phyloP scores from a whole-genome alignment of 2,113 vertebrate species.

The Callipepla squamata region DNA sequence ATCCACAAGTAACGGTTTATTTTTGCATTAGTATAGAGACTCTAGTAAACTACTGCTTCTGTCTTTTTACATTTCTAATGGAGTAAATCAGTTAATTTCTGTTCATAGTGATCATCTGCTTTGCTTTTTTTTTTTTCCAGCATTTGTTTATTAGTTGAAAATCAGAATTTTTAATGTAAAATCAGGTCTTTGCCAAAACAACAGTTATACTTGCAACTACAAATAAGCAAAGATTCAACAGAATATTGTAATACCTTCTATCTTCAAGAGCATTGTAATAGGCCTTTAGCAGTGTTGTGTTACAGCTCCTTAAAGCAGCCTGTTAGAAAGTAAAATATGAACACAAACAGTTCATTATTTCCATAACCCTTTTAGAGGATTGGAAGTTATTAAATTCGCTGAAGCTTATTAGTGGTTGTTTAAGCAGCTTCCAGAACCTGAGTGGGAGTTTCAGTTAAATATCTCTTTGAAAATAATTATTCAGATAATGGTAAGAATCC shows the following conservation, averaged over 20 bases:
- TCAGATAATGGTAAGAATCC: not conserved
- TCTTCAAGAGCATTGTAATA: constrained; percentile 89
- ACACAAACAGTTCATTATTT: not conserved
- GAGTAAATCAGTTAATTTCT: not conserved
- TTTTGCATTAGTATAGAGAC: not conserved
- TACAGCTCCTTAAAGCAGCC: constrained; percentile 85
- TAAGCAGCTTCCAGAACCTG: not conserved
- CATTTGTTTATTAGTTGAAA: not conserved
- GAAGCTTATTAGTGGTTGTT: not conserved
- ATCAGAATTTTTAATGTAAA: not conserved
- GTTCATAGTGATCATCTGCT: not conserved
- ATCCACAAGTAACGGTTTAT: not conserved
- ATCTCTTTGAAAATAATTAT: not conserved
- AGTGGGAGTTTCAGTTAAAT: not conserved
- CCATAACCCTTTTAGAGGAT: not conserved
- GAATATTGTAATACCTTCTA: constrained; percentile 78
- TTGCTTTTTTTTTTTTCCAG: not conserved
- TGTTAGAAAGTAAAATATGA: constrained; percentile 70
- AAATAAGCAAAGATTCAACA: not conserved
- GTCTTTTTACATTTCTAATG: not conserved
- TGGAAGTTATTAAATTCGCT: not conserved
- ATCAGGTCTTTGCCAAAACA: not conserved
- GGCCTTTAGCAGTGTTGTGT: constrained; percentile 87
- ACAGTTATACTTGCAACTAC: not conserved
- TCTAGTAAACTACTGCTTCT: not conserved